Evolutionary conservation across 1,140 invertebrate genomes (phyloP), one percentile per base, ranked within the genome.

Genomic region (Patella vulgata): DNA sequence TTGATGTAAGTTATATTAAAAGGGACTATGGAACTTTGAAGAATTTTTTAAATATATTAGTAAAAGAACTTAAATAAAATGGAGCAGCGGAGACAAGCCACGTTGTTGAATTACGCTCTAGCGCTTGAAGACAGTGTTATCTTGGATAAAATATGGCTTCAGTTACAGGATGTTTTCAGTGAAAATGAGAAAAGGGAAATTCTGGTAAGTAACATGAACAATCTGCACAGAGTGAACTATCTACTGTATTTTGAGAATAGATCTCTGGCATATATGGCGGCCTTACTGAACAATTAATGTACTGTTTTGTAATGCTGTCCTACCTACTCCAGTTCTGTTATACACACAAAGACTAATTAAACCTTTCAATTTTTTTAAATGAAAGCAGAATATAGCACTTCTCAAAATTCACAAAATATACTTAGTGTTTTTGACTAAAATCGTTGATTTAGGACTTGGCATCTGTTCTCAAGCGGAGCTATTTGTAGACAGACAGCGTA

Each of bases 101-200:
- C 56, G 1, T 42, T 64, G 19, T 25, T 64, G 19, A 46, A 58
- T 48, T 53, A 64, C 55, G 40, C 52, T 17, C 33, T 42, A 40
- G 55, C 62, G 30, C 58, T 64, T 23, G 54, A 64, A 33, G 62
- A 64, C 48, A 64, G 40, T 17, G 62, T 64, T 40, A 55, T 58
- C 28, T 27, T 59, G 6, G 48, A 64, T 48, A 58, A 47, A 21
- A 44, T 64, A 25, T 58, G 55, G 62, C 33, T 27, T 3, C 30
- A 59, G n/a, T 23, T 64, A 17, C 23, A 54, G 1, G 3, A 25
- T 9, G 9, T 64, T 23, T 64, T 64, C 36, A 25, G 25, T 9
- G 21, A 44, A 11, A 5, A 58, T 1, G 48, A 64, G 23, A 56
- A 52, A 50, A 19, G 31, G 0, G 33, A 48, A 11, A 64, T 64